phyloP scores from a whole-genome alignment of 2,888 invertebrate genomes.

The Standfussiana lucernea region DNA sequence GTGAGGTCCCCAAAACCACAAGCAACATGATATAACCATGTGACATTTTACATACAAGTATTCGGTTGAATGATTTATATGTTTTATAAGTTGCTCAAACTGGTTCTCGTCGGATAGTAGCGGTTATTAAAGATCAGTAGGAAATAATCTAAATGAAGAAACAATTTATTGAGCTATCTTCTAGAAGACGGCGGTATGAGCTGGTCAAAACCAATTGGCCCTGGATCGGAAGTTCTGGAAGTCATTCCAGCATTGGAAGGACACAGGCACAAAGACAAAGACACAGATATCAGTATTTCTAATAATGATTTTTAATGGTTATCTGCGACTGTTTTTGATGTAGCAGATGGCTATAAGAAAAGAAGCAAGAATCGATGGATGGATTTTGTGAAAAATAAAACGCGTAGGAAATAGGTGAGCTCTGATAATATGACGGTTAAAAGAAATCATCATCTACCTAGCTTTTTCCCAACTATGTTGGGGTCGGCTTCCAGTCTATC shows the following conservation, averaged over 20 bases:
- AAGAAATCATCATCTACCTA: neutral
- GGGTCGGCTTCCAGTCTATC: too few species aligned
- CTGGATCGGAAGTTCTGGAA: neutral
- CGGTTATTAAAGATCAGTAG: constrained; percentile 9
- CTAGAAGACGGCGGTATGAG: neutral
- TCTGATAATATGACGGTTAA: neutral
- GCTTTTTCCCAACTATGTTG: neutral
- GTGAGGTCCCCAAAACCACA: constrained; percentile 66
- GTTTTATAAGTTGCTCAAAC: constrained; percentile 66
- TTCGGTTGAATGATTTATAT: constrained; percentile 69
- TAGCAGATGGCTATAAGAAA: neutral
- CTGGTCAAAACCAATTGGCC: neutral
- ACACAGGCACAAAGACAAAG: too few species aligned
- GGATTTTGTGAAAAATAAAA: neutral
- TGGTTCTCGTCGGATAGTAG: constrained; percentile 60
- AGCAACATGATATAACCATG: constrained; percentile 70
- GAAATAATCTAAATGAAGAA: constrained; percentile 7
- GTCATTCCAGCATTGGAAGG: neutral
- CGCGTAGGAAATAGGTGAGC: neutral
- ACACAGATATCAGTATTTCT: neutral
- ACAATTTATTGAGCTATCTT: neutral
- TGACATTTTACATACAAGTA: constrained; percentile 75
- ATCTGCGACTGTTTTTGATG: neutral
- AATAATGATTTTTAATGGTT: neutral
- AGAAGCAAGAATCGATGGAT: neutral